phyloP scores from a whole-genome alignment of 1,140 invertebrate species.

The Aphidius gifuensis region DNA sequence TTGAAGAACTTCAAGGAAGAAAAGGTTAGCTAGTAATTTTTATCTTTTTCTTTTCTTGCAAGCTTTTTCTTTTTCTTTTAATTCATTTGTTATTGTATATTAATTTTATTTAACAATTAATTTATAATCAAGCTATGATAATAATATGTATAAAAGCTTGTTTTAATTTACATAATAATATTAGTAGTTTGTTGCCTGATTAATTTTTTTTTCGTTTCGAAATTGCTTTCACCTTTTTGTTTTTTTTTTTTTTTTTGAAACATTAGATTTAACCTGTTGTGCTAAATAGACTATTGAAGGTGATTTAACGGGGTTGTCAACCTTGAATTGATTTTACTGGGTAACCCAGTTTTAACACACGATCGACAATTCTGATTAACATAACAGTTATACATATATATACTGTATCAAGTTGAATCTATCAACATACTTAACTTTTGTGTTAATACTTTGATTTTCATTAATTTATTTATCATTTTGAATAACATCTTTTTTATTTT shows the following conservation, averaged over 20 bases:
- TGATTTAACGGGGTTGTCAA: constrained; percentile 27
- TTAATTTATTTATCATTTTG: constrained; percentile 5
- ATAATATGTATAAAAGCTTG: too few species aligned
- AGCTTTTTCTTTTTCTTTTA: constrained; percentile 1
- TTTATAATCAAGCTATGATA: neutral
- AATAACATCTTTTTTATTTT: neutral
- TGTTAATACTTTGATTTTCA: constrained; percentile 4
- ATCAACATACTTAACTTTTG: constrained; percentile 2
- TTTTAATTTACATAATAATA: too few species aligned
- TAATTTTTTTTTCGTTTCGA: too few species aligned
- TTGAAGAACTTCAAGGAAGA: constrained; percentile 66
- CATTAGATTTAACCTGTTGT: too few species aligned
- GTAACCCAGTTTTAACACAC: constrained; percentile 33
- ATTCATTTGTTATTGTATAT: neutral
- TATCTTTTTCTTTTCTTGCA: constrained; percentile 36
- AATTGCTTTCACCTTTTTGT: too few species aligned
- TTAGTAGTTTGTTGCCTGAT: too few species aligned
- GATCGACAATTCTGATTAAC: constrained; percentile 36
- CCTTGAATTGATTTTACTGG: constrained; percentile 31
- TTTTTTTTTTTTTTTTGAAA: too few species aligned
- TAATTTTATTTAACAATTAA: neutral
- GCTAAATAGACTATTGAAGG: neutral
- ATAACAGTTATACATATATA: constrained; percentile 35
- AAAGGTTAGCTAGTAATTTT: constrained; percentile 53
- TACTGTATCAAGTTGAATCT: neutral